A percentile compares a stretch with the other conserved stretches of the same genome.
These are phyloP conservation scores for Macquaria ambigua DNA, from an alignment of 2,113 vertebrate genomes.

Conservation along the genomic window DNA sequence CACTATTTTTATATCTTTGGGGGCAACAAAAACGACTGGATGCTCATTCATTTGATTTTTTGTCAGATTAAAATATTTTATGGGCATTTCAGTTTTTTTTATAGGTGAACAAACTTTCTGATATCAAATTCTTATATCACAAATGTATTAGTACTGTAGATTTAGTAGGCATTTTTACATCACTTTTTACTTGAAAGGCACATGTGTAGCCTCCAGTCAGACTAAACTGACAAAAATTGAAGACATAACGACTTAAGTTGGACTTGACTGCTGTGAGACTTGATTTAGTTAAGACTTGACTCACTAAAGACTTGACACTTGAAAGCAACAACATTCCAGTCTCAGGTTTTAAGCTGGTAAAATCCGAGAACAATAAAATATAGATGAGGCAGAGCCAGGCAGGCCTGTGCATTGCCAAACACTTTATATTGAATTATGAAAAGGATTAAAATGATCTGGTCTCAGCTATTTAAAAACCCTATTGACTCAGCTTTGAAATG, in stretches of 20 bases:
- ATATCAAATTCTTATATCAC: background rate
- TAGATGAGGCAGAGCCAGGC: too few relatives aligned
- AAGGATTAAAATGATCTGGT: background rate
- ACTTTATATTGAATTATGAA: background rate
- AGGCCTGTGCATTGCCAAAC: too few relatives aligned
- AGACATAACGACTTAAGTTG: too few relatives aligned
- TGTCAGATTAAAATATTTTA: background rate
- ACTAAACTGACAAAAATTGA: too few relatives aligned
- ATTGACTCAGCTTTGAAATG: background rate
- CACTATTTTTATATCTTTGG: background rate
- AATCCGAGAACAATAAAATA: too few relatives aligned
- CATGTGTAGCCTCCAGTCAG: background rate
- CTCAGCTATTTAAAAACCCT: background rate
- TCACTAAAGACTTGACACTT: too few relatives aligned
- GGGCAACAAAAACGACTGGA: background rate
- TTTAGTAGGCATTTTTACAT: background rate
- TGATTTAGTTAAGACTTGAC: too few relatives aligned
- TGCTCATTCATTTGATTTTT: background rate
- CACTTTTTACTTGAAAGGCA: background rate
- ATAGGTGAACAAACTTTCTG: background rate
- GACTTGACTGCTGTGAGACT: too few relatives aligned
- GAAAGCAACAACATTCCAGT: background rate
- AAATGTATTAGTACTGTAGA: background rate
- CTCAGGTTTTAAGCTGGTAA: background rate
- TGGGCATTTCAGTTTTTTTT: background rate